phyloP scores from a whole-genome alignment of 2,888 invertebrate species.

The Clivina fossor region DNA sequence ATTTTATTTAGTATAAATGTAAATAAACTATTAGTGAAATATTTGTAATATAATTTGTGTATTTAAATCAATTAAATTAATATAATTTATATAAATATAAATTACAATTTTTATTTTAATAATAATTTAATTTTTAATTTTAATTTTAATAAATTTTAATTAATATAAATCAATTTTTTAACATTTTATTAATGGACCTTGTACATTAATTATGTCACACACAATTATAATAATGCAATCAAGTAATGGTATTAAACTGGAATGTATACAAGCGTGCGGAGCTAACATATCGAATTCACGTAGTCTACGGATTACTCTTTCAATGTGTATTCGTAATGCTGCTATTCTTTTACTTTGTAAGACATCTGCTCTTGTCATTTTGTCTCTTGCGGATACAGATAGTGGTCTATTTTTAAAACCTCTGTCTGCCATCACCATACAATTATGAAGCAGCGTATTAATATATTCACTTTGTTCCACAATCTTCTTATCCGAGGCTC shows the following conservation, averaged over 20 bases:
- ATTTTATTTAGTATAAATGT: too few relatives aligned
- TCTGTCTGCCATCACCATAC: conserved; percentile 33
- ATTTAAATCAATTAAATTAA: not conserved
- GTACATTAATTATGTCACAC: conserved; percentile 35
- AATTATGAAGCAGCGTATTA: conserved; percentile 16
- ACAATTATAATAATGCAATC: conserved; percentile 34
- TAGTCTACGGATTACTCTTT: conserved; percentile 32
- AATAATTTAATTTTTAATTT: conserved; percentile 39
- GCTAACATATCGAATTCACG: conserved; percentile 25
- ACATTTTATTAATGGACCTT: conserved; percentile 29
- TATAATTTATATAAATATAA: conserved; percentile 1
- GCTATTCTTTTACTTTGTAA: conserved; percentile 33
- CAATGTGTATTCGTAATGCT: conserved; percentile 33
- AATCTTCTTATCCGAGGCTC: conserved; percentile 11
- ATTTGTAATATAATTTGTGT: not conserved
- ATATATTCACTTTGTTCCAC: conserved; percentile 11
- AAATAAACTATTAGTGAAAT: too few relatives aligned
- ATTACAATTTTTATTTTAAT: too few relatives aligned
- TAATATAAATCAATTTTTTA: not conserved
- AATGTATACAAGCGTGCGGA: conserved; percentile 18
- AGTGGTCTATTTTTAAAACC: conserved; percentile 37
- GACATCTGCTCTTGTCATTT: conserved; percentile 23
- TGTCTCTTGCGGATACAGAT: conserved; percentile 16
- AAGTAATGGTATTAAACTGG: conserved; percentile 16
- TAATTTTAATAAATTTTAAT: not conserved